A percentile compares a stretch with the other conserved stretches of the same genome.
phyloP scores from a whole-genome alignment of 1,140 invertebrate species.

The Ladona fulva region DNA sequence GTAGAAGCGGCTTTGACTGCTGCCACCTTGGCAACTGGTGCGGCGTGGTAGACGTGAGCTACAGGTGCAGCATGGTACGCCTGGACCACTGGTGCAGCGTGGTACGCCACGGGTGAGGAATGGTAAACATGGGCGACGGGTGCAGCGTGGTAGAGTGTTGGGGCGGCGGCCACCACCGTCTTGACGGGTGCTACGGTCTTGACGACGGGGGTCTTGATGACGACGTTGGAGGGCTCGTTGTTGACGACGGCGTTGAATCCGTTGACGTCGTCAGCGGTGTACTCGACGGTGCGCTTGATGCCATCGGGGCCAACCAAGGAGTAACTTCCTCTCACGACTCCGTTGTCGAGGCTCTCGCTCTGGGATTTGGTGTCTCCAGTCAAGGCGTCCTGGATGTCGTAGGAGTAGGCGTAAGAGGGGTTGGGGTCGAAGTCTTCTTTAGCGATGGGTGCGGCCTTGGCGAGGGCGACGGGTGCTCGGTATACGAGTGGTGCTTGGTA shows the following conservation, averaged over 20 bases:
- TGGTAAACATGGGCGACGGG: not conserved
- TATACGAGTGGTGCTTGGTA: conserved; percentile 24
- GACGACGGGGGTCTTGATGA: conserved; percentile 27
- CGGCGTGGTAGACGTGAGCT: not conserved
- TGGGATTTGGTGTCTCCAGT: conserved; percentile 26
- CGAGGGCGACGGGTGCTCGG: conserved; percentile 24
- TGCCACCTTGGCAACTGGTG: not conserved
- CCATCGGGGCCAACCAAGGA: conserved; percentile 33
- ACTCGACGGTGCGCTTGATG: conserved; percentile 30
- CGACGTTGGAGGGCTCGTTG: conserved; percentile 29
- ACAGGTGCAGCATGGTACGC: not conserved
- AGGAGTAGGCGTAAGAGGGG: conserved; percentile 22
- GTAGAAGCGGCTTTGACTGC: not conserved
- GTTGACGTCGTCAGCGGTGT: conserved; percentile 31
- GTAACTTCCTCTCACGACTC: conserved; percentile 26
- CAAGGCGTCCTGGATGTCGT: conserved; percentile 22
- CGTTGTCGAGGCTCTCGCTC: conserved; percentile 24
- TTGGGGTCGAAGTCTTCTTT: conserved; percentile 35
- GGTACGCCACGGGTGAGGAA: conserved; percentile 16
- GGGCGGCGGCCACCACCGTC: not conserved
- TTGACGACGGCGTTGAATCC: conserved; percentile 47
- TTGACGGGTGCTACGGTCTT: conserved; percentile 20
- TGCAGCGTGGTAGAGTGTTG: conserved; percentile 21
- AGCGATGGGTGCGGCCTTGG: conserved; percentile 27
- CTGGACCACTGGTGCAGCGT: conserved; percentile 16